Percentiles rank a stretch among this genome's conserved stretches.
phyloP scores from a whole-genome alignment of 2,113 vertebrate genomes.

The Dicaeum eximium region DNA sequence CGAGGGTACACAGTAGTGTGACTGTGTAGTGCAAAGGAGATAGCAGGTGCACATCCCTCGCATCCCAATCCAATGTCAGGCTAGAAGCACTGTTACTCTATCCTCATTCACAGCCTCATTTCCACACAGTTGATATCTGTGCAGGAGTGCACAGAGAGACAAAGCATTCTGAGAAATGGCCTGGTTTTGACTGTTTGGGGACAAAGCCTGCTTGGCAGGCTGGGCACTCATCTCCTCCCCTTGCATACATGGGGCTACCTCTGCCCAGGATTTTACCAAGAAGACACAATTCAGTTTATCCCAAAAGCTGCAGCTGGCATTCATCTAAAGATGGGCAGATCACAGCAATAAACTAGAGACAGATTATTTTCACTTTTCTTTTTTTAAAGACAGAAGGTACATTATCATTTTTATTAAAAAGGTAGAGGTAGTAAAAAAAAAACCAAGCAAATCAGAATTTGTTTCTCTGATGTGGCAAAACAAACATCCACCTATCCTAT shows the following conservation, averaged over 20 bases:
- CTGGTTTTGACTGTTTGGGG: not conserved
- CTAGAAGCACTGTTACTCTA: not conserved
- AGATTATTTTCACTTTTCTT: not conserved
- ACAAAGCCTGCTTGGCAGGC: not conserved
- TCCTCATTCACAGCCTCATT: not conserved
- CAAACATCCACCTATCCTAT: not conserved
- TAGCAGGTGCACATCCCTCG: not conserved
- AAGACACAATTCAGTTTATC: not conserved
- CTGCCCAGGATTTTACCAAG: not conserved
- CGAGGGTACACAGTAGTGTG: not conserved
- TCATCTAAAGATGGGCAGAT: not conserved
- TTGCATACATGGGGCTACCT: accelerated
- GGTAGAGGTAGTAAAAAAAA: not conserved
- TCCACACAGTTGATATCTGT: not conserved
- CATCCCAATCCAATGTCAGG: not conserved
- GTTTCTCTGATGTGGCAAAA: not conserved
- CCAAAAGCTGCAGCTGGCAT: not conserved
- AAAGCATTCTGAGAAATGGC: not conserved
- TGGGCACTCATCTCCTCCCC: not conserved
- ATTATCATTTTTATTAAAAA: not conserved
- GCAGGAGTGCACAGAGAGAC: not conserved
- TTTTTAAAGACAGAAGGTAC: not conserved
- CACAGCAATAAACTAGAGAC: not conserved
- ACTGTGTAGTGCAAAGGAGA: not conserved
- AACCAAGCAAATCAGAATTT: not conserved